Evolutionary conservation across 2,797 vertebrate species (phyloP), one percentile per base, ranked within the genome.

Genomic region (Cottoperca gobio): DNA sequence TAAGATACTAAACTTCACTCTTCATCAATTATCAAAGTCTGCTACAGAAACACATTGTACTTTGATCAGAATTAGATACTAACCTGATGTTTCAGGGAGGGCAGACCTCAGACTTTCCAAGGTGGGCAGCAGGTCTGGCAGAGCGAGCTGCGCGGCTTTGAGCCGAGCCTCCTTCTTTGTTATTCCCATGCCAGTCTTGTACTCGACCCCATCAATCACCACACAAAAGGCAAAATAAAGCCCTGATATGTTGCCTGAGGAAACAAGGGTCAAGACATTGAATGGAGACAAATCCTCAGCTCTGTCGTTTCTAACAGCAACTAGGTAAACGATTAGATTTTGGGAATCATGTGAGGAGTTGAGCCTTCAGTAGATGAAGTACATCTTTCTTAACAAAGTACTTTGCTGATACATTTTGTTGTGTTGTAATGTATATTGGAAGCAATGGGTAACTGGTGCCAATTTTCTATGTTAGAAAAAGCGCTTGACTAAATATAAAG

Each of bases 211-310:
- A 84, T 98, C 94, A 48, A 99, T 92, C 84, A 99, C 90, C 64
- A 95, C 97, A 90, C 97, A 97, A 78, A 97, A 98, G 57, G 97
- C 97, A 93, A 99, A 99, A 77, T 95, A 97, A 26, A 96, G 75
- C n/a, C 95, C 94, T 60, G 28, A 14, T 2, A 88, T 6, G 59
- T 94, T 94, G 68, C 93, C 98, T 95, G 91, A 73, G 19, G 49
- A 67, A 62, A 61, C 14, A 84, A 35, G 0, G 17, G n/a, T 1
- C 0, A 5, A 21, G 2, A 52, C 48, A 35, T 3, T 3, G 31
- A 49, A 7, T 33, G 19, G 2, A 55, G 9, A 14, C 19, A 70
- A 49, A 58, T 58, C 8, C 11, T 53, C 28, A 53, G 7, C 19
- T 65, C 23, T 48, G 14, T n/a, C 4, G 50, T 35, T 6, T 46